These are phyloP conservation scores for Phocides pigmalion DNA, from an alignment of 1,140 invertebrate species.

Conservation along the genomic window DNA sequence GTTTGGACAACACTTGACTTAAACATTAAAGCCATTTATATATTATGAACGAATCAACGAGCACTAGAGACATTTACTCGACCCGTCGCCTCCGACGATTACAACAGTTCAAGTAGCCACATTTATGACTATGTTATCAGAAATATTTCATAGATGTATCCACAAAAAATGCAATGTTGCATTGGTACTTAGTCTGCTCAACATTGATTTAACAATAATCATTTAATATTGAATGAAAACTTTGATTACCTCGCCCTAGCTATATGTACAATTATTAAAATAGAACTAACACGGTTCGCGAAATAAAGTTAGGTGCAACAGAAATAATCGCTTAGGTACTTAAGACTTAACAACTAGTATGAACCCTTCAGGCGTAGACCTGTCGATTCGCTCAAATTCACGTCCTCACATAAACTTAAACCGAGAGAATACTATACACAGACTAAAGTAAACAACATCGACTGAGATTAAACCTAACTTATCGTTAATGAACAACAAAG, in stretches of 20 bases:
- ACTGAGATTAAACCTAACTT: constrained; percentile 81
- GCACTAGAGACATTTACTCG: constrained; percentile 27
- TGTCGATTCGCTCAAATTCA: constrained; percentile 79
- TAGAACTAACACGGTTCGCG: constrained; percentile 73
- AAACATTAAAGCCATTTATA: constrained; percentile 22
- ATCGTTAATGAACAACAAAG: constrained; percentile 83
- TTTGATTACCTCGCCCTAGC: constrained; percentile 72
- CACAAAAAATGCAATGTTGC: constrained; percentile 70
- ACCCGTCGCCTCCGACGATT: constrained; percentile 46
- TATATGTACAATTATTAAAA: constrained; percentile 79
- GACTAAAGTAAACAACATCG: constrained; percentile 81
- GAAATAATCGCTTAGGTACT: constrained; percentile 76
- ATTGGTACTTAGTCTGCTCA: constrained; percentile 69
- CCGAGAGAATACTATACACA: constrained; percentile 80
- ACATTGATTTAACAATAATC: constrained; percentile 72
- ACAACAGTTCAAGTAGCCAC: constrained; percentile 62
- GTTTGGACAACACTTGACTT: constrained; percentile 21
- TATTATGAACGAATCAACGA: constrained; percentile 21
- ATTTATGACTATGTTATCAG: constrained; percentile 57
- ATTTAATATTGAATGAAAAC: constrained; percentile 67
- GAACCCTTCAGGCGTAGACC: constrained; percentile 67
- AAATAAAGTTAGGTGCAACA: constrained; percentile 79
- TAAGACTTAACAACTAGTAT: constrained; percentile 74
- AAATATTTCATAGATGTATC: constrained; percentile 45
- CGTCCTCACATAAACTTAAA: constrained; percentile 76